These are phyloP conservation scores for Dendropsophus ebraccatus DNA, from an alignment of 2,113 vertebrate species.

Conservation along the genomic window DNA sequence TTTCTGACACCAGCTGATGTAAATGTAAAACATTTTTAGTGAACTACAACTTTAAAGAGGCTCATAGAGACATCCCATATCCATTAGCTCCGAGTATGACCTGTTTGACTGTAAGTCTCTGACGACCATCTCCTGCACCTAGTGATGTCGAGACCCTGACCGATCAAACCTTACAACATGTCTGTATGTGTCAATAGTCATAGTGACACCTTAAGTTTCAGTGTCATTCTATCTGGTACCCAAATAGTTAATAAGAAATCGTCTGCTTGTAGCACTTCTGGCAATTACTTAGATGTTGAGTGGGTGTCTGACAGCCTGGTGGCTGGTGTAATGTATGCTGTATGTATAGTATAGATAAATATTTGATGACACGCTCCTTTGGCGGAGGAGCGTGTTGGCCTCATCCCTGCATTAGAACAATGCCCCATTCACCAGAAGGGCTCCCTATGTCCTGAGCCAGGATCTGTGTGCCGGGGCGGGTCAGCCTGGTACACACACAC, in stretches of 20 bases:
- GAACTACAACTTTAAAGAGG: no score
- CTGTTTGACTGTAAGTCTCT: no score
- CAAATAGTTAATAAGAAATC: conserved; percentile 4
- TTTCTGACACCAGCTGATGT: no score
- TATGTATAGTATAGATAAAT: conserved; percentile 41
- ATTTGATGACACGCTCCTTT: conserved; percentile 48
- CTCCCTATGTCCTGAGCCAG: neutral
- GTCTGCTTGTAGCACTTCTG: neutral
- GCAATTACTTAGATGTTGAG: conserved; percentile 17
- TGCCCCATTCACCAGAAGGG: neutral
- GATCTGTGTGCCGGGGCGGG: neutral
- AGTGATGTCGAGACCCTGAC: no score
- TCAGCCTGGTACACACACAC: conserved; percentile 2
- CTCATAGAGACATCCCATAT: no score
- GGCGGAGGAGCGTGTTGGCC: conserved; percentile 9
- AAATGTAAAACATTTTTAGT: no score
- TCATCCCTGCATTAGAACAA: conserved; percentile 32
- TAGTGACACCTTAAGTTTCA: no score
- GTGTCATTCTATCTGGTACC: neutral
- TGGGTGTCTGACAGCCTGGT: conserved; percentile 42
- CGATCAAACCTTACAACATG: no score
- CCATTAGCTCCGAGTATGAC: no score
- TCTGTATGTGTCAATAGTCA: no score
- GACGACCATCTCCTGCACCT: no score
- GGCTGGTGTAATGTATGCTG: conserved; percentile 2